Conservation (phyloP, 2,113 vertebrate genomes). For the Eupsittula cactorum region DNA sequence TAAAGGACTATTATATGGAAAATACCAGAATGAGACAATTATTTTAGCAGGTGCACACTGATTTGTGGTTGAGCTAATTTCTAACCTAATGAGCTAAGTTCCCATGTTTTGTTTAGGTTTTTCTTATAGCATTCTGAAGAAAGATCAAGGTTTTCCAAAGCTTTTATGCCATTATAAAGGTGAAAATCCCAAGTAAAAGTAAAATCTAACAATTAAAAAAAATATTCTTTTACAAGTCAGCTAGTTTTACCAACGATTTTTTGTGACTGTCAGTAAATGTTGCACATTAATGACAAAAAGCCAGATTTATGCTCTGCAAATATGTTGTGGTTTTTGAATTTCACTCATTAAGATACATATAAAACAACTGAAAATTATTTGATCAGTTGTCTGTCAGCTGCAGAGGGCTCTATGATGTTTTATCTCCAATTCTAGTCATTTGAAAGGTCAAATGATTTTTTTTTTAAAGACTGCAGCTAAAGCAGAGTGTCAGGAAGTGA, state of each 20-base stretch:
- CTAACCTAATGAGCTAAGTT: background rate
- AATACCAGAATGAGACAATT: constrained; percentile 5
- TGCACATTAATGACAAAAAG: background rate
- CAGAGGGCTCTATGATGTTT: background rate
- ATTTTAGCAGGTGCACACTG: constrained; percentile 6
- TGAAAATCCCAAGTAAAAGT: background rate
- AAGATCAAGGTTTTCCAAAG: background rate
- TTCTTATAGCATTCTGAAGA: background rate
- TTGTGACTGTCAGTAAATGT: background rate
- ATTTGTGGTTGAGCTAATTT: background rate
- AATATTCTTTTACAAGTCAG: background rate
- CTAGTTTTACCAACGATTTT: background rate
- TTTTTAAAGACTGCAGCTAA: background rate
- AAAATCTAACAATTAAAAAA: too few relatives aligned
- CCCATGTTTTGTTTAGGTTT: accelerated
- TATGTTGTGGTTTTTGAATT: background rate
- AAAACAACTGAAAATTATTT: background rate
- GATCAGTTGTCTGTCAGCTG: background rate
- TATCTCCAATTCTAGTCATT: background rate
- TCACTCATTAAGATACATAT: background rate
- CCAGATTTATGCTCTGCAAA: background rate
- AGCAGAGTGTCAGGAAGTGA: constrained; percentile 19
- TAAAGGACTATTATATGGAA: background rate
- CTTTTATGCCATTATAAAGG: background rate
- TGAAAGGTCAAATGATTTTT: constrained; percentile 13